These are phyloP conservation scores for Plagodis dolabraria DNA, from an alignment of 2,888 invertebrate genomes.

Conservation along the genomic window DNA sequence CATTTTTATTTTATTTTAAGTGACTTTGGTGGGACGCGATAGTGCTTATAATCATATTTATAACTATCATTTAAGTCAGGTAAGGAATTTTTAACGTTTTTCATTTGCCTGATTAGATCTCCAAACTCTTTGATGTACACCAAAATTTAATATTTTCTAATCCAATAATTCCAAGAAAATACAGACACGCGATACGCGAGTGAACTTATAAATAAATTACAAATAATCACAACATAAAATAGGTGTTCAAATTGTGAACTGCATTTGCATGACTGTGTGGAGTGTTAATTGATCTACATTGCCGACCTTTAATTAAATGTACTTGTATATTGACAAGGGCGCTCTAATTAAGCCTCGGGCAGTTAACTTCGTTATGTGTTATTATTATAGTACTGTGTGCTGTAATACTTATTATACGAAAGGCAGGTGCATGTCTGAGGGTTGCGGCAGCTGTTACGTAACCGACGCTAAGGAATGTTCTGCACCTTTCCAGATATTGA, in stretches of 20 bases:
- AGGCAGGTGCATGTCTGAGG: conserved; percentile 51
- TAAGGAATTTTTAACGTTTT: too few species aligned
- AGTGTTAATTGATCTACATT: conserved; percentile 18
- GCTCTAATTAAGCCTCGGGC: conserved; percentile 40
- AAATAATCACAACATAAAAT: background rate
- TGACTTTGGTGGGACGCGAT: too few species aligned
- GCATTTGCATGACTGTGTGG: background rate
- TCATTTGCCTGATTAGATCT: too few species aligned
- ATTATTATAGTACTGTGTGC: conserved; percentile 4
- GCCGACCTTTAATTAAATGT: conserved; percentile 19
- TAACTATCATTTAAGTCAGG: too few species aligned
- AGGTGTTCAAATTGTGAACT: background rate
- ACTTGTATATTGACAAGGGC: conserved; percentile 43
- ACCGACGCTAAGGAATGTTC: conserved; percentile 53
- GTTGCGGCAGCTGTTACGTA: conserved; percentile 56
- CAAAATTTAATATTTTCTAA: too few species aligned
- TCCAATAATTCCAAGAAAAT: too few species aligned
- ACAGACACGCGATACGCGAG: too few species aligned
- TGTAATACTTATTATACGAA: conserved; percentile 4
- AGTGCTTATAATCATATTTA: too few species aligned
- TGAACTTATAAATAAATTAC: too few species aligned
- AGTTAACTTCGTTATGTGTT: conserved; percentile 29
- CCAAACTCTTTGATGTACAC: too few species aligned
- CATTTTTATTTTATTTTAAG: too few species aligned
- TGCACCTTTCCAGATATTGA: conserved; percentile 43